phyloP scores from a whole-genome alignment of 2,113 vertebrate species.

The Azemiops feae region DNA sequence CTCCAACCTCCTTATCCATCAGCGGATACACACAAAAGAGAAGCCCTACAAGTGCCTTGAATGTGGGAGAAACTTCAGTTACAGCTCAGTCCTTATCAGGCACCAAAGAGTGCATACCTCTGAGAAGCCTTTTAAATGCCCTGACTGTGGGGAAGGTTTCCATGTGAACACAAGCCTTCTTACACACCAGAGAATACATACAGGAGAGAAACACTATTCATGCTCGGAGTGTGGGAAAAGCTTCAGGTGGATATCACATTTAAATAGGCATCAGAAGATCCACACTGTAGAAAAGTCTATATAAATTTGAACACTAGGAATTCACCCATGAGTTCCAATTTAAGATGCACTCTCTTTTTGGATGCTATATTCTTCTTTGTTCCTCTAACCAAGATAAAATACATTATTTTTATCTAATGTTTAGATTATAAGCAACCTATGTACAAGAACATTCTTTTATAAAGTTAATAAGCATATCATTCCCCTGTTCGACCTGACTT shows the following conservation, averaged over 20 bases:
- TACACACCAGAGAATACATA: conserved; percentile 62
- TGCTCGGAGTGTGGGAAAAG: conserved; percentile 13
- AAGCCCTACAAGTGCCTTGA: conserved; percentile 61
- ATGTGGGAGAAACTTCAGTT: conserved; percentile 68
- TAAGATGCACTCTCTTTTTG: neutral
- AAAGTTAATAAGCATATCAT: neutral
- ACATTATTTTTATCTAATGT: neutral
- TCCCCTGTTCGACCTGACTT: neutral
- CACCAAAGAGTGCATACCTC: conserved; percentile 69
- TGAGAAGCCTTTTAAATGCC: conserved; percentile 67
- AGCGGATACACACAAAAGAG: conserved; percentile 67
- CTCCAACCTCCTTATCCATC: conserved; percentile 65
- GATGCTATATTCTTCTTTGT: neutral
- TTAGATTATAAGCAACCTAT: neutral
- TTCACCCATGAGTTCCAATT: neutral
- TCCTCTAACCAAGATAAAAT: neutral
- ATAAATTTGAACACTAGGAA: neutral
- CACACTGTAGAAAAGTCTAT: neutral
- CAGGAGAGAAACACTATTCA: conserved; percentile 62
- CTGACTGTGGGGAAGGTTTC: conserved; percentile 65
- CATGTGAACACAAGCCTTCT: conserved; percentile 66
- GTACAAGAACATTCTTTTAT: neutral
- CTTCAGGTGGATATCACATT: conserved; percentile 19
- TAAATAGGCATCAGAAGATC: conserved; percentile 8
- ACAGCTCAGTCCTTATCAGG: conserved; percentile 63